A percentile compares a stretch with the other conserved stretches of the same genome.
These are phyloP conservation scores for Harlomillsia oculata DNA, from an alignment of 1,140 invertebrate species.

Conservation along the genomic window DNA sequence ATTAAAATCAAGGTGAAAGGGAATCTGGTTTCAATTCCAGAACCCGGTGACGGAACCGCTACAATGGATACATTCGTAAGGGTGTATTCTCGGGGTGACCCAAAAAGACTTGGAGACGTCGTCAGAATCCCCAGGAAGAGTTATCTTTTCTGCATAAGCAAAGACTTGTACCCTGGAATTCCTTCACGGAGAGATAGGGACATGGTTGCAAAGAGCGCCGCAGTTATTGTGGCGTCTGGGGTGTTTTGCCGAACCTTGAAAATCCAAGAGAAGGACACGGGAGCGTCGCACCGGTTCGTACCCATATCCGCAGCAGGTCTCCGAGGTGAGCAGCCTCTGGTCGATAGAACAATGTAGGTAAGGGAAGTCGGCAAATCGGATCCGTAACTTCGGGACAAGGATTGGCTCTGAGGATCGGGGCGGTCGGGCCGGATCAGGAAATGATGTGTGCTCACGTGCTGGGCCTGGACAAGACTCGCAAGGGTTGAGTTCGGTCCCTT, in stretches of 20 bases:
- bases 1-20: constrained; percentile 50
- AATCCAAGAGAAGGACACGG: constrained; percentile 61
- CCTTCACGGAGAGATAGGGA: constrained; percentile 59
- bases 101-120: constrained; percentile 58
- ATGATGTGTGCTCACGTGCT: constrained; percentile 28
- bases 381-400: constrained; percentile 71
- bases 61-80: constrained; percentile 46
- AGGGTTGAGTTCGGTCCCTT: constrained; percentile 28
- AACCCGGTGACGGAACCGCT: constrained; percentile 60
- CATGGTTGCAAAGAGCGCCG: constrained; percentile 58
- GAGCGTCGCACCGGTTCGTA: constrained; percentile 51
- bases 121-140: constrained; percentile 62
- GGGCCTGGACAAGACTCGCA: constrained; percentile 25
- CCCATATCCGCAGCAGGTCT: constrained; percentile 77
- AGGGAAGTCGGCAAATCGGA: constrained; percentile 73
- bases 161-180: constrained; percentile 59
- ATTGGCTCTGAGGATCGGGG: constrained; percentile 53
- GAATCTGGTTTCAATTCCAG: constrained; percentile 63
- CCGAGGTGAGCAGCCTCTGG: constrained; percentile 81
- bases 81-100: constrained; percentile 53
- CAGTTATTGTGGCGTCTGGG: constrained; percentile 58
- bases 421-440: constrained; percentile 26
- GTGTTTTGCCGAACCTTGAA: constrained; percentile 61
- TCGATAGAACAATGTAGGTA: constrained; percentile 80
- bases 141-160: constrained; percentile 65